These are phyloP conservation scores for Monopterus albus DNA, from an alignment of 2,113 vertebrate genomes.

Conservation along the genomic window DNA sequence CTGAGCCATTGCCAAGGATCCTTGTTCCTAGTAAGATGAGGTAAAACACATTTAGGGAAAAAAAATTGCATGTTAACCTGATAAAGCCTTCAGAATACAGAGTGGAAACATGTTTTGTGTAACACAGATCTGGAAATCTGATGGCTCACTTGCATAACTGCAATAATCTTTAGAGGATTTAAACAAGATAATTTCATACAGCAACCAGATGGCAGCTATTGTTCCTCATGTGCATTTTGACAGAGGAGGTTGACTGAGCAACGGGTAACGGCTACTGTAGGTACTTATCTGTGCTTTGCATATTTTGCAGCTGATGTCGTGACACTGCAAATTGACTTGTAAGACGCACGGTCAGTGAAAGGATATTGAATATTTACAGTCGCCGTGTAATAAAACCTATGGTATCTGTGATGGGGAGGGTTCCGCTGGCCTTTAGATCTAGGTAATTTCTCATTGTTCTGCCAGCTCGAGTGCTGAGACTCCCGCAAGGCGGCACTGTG, in stretches of 20 bases:
- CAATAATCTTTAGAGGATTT: slow-evolving; percentile 72
- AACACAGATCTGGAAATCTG: slow-evolving; percentile 44
- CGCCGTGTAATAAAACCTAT: slow-evolving; percentile 61
- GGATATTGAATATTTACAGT: slow-evolving; percentile 74
- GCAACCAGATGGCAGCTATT: slow-evolving; percentile 59
- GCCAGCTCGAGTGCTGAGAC: slow-evolving; percentile 26
- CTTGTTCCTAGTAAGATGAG: slow-evolving; percentile 71
- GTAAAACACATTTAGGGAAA: slow-evolving; percentile 75
- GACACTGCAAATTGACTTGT: slow-evolving; percentile 75
- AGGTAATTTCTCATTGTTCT: slow-evolving; percentile 73
- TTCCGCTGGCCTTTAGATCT: slow-evolving; percentile 56
- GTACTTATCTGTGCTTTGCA: slow-evolving; percentile 74
- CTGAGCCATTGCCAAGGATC: slow-evolving; percentile 73
- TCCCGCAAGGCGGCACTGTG: slow-evolving; percentile 78
- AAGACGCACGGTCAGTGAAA: slow-evolving; percentile 62
- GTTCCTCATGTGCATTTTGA: slow-evolving; percentile 60
- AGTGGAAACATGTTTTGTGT: slow-evolving; percentile 53
- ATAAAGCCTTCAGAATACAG: slow-evolving; percentile 62
- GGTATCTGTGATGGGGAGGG: slow-evolving; percentile 44
- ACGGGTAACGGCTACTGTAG: slow-evolving; percentile 64
- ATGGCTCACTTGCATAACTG: slow-evolving; percentile 52
- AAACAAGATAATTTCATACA: slow-evolving; percentile 63
- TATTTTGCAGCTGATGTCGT: slow-evolving; percentile 70
- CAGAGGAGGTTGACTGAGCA: slow-evolving; percentile 66
- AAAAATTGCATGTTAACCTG: slow-evolving; percentile 65